Evolutionary conservation across 1,140 invertebrate genomes (phyloP).

Genomic region (Battus philenor): DNA sequence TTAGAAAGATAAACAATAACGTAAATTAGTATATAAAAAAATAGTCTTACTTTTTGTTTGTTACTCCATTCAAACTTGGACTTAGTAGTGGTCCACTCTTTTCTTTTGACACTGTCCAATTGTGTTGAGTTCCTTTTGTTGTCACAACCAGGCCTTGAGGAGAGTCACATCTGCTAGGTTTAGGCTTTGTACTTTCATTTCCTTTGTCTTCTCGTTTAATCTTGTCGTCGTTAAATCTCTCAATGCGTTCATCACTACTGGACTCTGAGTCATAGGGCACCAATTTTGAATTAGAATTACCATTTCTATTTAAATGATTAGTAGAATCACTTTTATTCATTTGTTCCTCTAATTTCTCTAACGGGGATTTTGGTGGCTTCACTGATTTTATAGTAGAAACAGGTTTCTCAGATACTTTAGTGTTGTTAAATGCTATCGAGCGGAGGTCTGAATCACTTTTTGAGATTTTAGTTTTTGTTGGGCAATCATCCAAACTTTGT

Average conservation of each 20-base stretch:
- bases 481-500: conserved; percentile 35
- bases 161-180: conserved; percentile 43
- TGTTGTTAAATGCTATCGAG: conserved; percentile 21
- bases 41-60: conserved; percentile 61
- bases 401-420: conserved; percentile 43
- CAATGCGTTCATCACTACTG: conserved; percentile 51
- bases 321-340: conserved; percentile 53
- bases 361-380: conserved; percentile 48
- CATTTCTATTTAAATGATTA: conserved; percentile 39
- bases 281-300: conserved; percentile 40
- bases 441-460: conserved; percentile 50
- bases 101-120: conserved; percentile 73
- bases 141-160: conserved; percentile 52
- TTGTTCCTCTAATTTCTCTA: conserved; percentile 66
- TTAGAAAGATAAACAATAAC: conserved; percentile 3
- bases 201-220: conserved; percentile 22
- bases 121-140: conserved; percentile 65
- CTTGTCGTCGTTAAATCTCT: conserved; percentile 37
- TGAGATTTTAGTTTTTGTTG: conserved; percentile 39
- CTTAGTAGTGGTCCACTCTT: conserved; percentile 57
- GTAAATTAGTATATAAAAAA: conserved; percentile 17
- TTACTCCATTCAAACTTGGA: conserved; percentile 66
- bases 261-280: conserved; percentile 70
- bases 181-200: conserved; percentile 29
- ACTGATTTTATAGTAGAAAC: conserved; percentile 41